A percentile compares a stretch with the other conserved stretches of the same genome.
These are phyloP conservation scores for Acinonyx jubatus DNA, from an alignment of 2,113 vertebrate genomes.

Conservation along the genomic window DNA sequence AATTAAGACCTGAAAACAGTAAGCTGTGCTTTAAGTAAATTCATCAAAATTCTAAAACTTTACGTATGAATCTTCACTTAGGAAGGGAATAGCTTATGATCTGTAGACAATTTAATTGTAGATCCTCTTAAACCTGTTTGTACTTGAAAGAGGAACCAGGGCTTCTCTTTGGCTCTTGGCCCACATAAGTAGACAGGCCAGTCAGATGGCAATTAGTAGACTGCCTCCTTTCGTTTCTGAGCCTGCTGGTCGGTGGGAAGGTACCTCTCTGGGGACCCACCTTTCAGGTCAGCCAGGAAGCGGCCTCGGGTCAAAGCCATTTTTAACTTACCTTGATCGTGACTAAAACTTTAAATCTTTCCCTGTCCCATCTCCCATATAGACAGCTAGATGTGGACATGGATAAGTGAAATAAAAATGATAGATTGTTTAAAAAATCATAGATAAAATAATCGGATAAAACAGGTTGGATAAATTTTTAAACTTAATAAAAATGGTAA, in stretches of 20 bases:
- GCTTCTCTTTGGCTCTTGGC: background rate
- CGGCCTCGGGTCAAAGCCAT: background rate
- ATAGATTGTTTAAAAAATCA: background rate
- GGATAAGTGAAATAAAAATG: background rate
- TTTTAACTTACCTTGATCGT: background rate
- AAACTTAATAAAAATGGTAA: background rate
- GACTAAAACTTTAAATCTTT: background rate
- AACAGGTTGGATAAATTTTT: background rate
- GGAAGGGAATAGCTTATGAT: background rate
- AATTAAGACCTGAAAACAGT: background rate
- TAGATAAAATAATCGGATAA: background rate
- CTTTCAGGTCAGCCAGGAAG: background rate
- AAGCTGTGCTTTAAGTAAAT: background rate
- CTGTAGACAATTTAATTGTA: background rate
- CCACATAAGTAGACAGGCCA: too few species aligned
- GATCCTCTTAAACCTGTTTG: background rate
- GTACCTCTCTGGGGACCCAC: background rate
- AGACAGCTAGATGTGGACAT: background rate
- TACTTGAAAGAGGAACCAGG: conserved; percentile 18
- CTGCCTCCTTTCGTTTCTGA: background rate
- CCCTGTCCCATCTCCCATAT: background rate
- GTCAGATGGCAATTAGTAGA: background rate
- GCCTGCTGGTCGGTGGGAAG: background rate
- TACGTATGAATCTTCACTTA: background rate
- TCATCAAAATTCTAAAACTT: conserved; percentile 18